These are phyloP conservation scores for Labeo catla DNA, from an alignment of 2,113 vertebrate species.

Conservation along the genomic window DNA sequence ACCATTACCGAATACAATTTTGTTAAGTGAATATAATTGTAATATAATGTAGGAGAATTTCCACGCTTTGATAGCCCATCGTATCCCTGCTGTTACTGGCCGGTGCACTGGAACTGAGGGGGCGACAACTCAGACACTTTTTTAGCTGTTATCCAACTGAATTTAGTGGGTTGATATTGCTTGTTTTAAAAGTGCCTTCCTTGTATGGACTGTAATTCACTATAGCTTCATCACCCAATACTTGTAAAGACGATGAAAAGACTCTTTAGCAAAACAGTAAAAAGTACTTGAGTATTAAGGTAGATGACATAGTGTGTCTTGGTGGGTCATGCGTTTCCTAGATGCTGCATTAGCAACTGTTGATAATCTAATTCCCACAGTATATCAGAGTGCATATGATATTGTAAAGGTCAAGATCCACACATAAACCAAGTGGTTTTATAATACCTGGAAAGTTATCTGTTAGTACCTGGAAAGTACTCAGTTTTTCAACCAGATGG, in stretches of 20 bases:
- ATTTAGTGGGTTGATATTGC: neutral
- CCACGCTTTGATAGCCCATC: neutral
- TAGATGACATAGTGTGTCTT: neutral
- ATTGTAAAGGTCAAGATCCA: neutral
- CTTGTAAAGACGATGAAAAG: neutral
- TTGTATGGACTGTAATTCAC: neutral
- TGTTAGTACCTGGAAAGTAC: neutral
- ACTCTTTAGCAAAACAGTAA: neutral
- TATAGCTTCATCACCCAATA: neutral
- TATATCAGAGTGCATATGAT: neutral
- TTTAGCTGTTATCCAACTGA: slow-evolving; percentile 9
- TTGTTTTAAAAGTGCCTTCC: neutral
- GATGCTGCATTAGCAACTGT: neutral
- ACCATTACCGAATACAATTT: neutral
- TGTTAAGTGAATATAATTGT: neutral
- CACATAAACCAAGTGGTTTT: neutral
- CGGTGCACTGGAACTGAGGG: neutral
- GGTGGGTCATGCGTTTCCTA: neutral
- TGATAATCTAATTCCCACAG: neutral
- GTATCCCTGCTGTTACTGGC: slow-evolving; percentile 3
- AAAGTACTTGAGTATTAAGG: neutral
- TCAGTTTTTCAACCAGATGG: neutral
- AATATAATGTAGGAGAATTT: neutral
- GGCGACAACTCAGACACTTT: neutral
- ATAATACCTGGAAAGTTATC: neutral